Conservation (phyloP, 2,888 invertebrate genomes). For the Graphium colonna region DNA sequence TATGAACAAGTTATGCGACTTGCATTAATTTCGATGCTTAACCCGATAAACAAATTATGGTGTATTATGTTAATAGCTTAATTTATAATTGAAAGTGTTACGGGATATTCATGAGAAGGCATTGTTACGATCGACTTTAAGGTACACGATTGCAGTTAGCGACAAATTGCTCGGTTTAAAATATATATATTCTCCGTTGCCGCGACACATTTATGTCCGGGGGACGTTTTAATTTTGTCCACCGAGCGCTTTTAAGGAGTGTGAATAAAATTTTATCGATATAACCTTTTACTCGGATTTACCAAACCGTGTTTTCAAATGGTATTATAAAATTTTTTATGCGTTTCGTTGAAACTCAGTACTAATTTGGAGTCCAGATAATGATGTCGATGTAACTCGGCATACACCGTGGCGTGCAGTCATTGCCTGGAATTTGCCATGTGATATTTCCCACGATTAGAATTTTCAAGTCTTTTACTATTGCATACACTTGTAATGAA, state of each 20-base stretch:
- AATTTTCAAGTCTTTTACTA: constrained; percentile 24
- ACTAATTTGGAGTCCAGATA: constrained; percentile 21
- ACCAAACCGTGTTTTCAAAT: constrained; percentile 35
- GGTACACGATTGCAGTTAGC: constrained; percentile 53
- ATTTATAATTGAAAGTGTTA: constrained; percentile 77
- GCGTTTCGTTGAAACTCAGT: constrained; percentile 23
- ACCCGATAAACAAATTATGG: constrained; percentile 79
- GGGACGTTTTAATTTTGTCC: constrained; percentile 50
- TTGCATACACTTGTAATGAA: constrained; percentile 42
- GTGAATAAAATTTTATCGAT: constrained; percentile 50
- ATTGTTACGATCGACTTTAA: constrained; percentile 66
- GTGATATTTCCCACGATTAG: constrained; percentile 31
- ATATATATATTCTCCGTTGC: constrained; percentile 34
- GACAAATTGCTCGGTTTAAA: constrained; percentile 61
- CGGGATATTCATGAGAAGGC: constrained; percentile 67
- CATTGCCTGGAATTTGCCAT: constrained; percentile 37
- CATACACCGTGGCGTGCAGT: constrained; percentile 34
- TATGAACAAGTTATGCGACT: constrained; percentile 78
- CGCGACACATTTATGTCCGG: constrained; percentile 38
- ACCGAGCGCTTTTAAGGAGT: constrained; percentile 41
- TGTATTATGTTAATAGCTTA: constrained; percentile 79
- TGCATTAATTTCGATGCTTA: constrained; percentile 80
- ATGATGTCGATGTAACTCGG: constrained; percentile 29
- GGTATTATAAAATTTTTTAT: constrained; percentile 32
- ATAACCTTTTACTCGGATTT: constrained; percentile 39